phyloP scores from a whole-genome alignment of 2,797 vertebrate species.

The Labeo calbasu region DNA sequence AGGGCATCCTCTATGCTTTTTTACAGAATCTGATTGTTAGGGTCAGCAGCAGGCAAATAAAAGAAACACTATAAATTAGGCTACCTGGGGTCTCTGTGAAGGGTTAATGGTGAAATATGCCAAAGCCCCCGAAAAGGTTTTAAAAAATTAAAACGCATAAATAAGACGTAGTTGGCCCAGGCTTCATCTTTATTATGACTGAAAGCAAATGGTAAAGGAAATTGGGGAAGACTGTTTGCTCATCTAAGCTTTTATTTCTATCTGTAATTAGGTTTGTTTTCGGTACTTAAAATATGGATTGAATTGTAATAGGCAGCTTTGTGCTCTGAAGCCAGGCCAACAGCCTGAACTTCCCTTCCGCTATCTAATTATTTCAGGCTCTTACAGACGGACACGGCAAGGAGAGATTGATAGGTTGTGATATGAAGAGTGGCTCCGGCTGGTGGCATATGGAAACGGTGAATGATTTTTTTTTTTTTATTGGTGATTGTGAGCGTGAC shows the following conservation, averaged over 20 bases:
- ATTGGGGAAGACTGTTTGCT: conserved; percentile 51
- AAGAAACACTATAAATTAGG: conserved; percentile 78
- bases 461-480: conserved; percentile 41
- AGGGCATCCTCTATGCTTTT: conserved; percentile 69
- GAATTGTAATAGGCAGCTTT: conserved; percentile 52
- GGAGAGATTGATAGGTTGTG: conserved; percentile 43
- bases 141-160: conserved; percentile 59
- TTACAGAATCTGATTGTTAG: conserved; percentile 72
- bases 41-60: conserved; percentile 78
- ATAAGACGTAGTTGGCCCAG: conserved; percentile 17
- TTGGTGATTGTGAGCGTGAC: conserved; percentile 52
- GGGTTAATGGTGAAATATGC: conserved; percentile 70
- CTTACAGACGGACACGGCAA: conserved; percentile 27
- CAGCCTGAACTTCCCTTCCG: conserved; percentile 50
- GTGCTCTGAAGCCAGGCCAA: conserved; percentile 50
- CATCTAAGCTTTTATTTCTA: conserved; percentile 63
- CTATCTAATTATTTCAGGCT: conserved; percentile 56
- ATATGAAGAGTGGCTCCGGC: conserved; percentile 39
- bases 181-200: conserved; percentile 48
- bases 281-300: conserved; percentile 55
- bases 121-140: conserved; percentile 52
- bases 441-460: conserved; percentile 43
- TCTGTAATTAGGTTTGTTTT: conserved; percentile 64
- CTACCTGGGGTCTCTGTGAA: conserved; percentile 62
- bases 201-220: conserved; percentile 31